Evolutionary conservation across 2,113 vertebrate genomes (phyloP), one percentile per base, ranked within the genome.

Genomic region (Oriolus oriolus): DNA sequence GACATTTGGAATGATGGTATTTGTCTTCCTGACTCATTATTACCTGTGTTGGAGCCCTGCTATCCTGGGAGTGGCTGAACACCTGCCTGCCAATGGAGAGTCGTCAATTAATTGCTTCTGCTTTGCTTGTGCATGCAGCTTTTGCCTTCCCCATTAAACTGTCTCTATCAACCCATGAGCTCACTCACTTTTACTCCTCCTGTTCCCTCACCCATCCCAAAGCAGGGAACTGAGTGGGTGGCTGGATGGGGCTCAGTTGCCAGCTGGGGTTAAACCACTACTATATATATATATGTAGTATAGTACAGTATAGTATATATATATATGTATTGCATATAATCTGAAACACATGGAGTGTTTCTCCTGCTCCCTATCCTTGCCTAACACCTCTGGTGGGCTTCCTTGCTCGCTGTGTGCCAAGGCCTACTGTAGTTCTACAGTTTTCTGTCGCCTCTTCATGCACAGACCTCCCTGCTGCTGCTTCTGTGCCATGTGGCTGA

Each of bases 1-100:
- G 11, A 39, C 1, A 1, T 78, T 45, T 9, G 5, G 16, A 39
- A 35, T 44, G 9, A n/a, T 9, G 14, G 33, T 4, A 5, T 50
- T 63, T 84, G 31, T 63, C 31, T 61, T 68, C 35, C 41, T 41
- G 16, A 17, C 6, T 68, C 37, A 26, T 35, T 8, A 5, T 64
- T 31, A 35, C 7, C 16, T 35, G 8, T 56, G 19, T 20, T 49
- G 50, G 30, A 65, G 8, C 12, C 50, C 41, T 49, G 35, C 16
- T 56, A 6, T 42, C 16, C 20, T 21, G 6, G 60, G 10, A 8
- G 6, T 42, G 24, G 30, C 30, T 66, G 52, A 50, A 50, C 5
- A 50, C 16, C 18, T 57, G 44, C 44, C 42, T 66, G 31, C 11
- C 33, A 31, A 31, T 24, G 26, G 11, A 14, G 66, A 49, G 20